A percentile compares a stretch with the other conserved stretches of the same genome.
phyloP scores from a whole-genome alignment of 2,113 vertebrate genomes.

The Scomber japonicus region DNA sequence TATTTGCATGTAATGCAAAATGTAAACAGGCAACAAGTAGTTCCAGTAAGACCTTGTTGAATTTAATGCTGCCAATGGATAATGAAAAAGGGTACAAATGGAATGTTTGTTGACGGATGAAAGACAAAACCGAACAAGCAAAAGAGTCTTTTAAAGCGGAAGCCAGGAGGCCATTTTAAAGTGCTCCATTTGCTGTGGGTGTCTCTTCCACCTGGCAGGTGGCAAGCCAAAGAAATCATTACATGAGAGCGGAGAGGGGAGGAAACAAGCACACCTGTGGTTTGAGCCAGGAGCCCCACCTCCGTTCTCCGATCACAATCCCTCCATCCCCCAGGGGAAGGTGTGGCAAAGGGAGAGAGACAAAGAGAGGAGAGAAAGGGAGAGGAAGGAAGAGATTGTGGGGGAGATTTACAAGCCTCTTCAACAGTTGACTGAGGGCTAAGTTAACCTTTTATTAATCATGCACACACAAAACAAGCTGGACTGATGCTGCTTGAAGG shows the following conservation, averaged over 20 bases:
- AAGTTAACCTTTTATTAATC: conserved; percentile 80
- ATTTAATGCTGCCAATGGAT: conserved; percentile 27
- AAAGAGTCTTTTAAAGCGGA: conserved; percentile 40
- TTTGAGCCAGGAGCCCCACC: conserved; percentile 71
- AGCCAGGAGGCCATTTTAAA: conserved; percentile 62
- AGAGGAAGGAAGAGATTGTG: conserved; percentile 83
- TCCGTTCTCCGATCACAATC: conserved; percentile 78
- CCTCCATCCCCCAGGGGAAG: conserved; percentile 78
- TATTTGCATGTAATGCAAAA: conserved; percentile 73
- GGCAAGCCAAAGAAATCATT: conserved; percentile 76
- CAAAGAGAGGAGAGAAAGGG: conserved; percentile 79
- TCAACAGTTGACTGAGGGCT: conserved; percentile 68
- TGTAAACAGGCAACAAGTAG: conserved; percentile 44
- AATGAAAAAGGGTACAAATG: conserved; percentile 45
- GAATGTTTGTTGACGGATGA: conserved; percentile 54
- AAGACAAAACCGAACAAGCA: conserved; percentile 34
- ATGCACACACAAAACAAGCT: conserved; percentile 69
- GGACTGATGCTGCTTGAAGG: conserved; percentile 45
- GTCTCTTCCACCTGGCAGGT: conserved; percentile 81
- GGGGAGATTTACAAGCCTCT: conserved; percentile 75
- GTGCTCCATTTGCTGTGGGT: conserved; percentile 64
- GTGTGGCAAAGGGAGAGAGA: conserved; percentile 78
- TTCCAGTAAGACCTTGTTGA: conserved; percentile 28
- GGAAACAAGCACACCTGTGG: conserved; percentile 81
- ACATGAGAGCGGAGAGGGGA: conserved; percentile 74